Base-by-base conservation (phyloP, 2,797 vertebrate species). In the Enteromius radiatus region DNA sequence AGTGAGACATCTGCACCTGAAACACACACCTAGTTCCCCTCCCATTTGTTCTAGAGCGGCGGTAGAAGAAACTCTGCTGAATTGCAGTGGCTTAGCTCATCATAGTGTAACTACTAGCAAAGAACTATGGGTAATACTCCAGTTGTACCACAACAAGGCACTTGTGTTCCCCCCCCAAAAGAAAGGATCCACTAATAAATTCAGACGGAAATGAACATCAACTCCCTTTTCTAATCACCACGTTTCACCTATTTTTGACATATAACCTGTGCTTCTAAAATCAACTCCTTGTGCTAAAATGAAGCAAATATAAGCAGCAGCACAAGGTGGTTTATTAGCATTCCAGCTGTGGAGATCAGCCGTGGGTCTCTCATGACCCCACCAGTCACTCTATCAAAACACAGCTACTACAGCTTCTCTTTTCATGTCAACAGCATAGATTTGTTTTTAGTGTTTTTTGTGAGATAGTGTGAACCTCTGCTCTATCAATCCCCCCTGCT, bases 1-100 rank as follows among this genome's bases (percentile, higher is more conserved):
- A 68, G 84, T 17, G 94, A 93, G 93, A 92, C 89, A 80, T 77
- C 49, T 88, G 90, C 92, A 95, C 94, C 94, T 95, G 94, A 94
- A 93, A 94, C 92, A 92, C 91, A 91, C 91, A 92, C 91, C 90
- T 91, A 85, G 89, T 91, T 93, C 88, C 91, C 93, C 92, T 92
- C 93, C 92, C 92, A 90, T 93, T 84, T 89, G 91, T 84, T 91
- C 88, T 88, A 78, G 68, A 63, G 78, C 84, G 65, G 69, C 38
- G 12, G 69, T 5, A 31, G 15, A 56, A 61, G 21, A 80, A 68
- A 63, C 84, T 80, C 77, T 12, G 43, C 33, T 63, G 77, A 83
- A 80, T 63, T 52, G 45, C 70, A 76, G 81, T 86, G 81, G 84
- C 84, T 80, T 65, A 76, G 41, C 54, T 80, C 54, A 83, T 71